Conservation (phyloP, 2,797 vertebrate genomes). For the Euphonia xanthogaster region DNA sequence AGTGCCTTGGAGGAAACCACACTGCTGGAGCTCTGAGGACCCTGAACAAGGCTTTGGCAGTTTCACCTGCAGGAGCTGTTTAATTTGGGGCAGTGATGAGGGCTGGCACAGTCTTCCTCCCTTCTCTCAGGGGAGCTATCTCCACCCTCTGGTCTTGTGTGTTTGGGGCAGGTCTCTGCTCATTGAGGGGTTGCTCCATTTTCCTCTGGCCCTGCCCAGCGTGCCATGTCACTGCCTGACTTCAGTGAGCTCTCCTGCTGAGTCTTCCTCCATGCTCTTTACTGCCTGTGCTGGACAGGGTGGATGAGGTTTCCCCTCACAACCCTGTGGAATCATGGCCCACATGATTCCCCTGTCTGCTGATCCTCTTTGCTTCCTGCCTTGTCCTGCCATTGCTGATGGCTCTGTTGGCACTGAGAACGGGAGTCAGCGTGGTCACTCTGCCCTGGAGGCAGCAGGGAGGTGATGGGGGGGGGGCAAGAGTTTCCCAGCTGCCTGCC, state of each 20-base stretch:
- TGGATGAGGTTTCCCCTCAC: background rate
- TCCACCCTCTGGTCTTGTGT: background rate
- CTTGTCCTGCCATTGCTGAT: background rate
- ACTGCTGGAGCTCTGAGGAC: background rate
- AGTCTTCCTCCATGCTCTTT: background rate
- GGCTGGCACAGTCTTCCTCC: background rate
- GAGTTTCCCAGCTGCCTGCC: background rate
- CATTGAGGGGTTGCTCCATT: background rate
- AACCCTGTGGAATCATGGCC: background rate
- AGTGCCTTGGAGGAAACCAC: background rate
- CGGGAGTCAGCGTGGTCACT: background rate
- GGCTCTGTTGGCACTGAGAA: fast-evolving
- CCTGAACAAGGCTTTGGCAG: background rate
- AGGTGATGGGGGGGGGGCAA: fast-evolving
- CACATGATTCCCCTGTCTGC: background rate
- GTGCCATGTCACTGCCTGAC: fast-evolving
- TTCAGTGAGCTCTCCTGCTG: background rate
- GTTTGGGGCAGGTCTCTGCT: background rate
- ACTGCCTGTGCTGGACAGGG: background rate
- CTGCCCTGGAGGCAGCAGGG: background rate
- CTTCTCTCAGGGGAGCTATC: background rate
- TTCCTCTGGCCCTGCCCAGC: fast-evolving
- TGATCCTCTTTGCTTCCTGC: background rate
- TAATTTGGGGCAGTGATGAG: background rate
- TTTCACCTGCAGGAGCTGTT: background rate